A percentile compares a stretch with the other conserved stretches of the same genome.
Evolutionary conservation across 1,140 invertebrate genomes (phyloP).

Genomic region (Brachionus calyciflorus): DNA sequence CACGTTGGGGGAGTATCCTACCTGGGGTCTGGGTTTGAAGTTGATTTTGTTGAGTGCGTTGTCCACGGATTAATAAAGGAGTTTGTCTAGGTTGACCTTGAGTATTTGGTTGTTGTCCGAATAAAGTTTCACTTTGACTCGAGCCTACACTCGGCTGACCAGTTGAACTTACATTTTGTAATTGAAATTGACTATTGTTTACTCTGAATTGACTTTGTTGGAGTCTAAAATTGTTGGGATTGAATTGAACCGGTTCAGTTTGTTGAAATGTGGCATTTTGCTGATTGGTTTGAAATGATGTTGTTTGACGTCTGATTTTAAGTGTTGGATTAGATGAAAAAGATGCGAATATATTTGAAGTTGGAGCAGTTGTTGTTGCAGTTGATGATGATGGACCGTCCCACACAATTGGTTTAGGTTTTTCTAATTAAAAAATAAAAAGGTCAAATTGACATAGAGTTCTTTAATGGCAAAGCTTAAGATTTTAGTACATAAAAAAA

Average conservation of each 20-base stretch:
- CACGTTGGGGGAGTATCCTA: not conserved
- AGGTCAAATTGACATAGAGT: no score
- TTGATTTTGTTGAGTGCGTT: not conserved
- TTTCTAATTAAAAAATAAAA: conserved; percentile 7
- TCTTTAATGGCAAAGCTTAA: conserved; percentile 27
- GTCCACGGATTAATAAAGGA: not conserved
- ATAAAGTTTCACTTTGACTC: not conserved
- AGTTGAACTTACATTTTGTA: conserved; percentile 27
- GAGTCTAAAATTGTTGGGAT: not conserved
- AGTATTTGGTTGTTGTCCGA: not conserved
- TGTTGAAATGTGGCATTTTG: not conserved
- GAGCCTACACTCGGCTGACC: not conserved
- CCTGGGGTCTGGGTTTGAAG: not conserved
- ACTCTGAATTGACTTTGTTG: not conserved
- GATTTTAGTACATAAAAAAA: not conserved
- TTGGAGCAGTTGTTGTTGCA: not conserved
- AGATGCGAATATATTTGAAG: no score
- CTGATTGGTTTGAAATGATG: not conserved
- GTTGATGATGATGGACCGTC: conserved; percentile 11
- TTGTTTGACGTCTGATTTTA: not conserved
- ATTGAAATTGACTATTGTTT: conserved; percentile 14
- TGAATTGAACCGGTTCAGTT: not conserved
- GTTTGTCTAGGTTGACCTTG: not conserved
- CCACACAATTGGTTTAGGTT: conserved; percentile 30
- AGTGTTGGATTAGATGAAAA: not conserved